Evolutionary conservation across 2,797 vertebrate species (phyloP).

Genomic region (Mastacembelus armatus): DNA sequence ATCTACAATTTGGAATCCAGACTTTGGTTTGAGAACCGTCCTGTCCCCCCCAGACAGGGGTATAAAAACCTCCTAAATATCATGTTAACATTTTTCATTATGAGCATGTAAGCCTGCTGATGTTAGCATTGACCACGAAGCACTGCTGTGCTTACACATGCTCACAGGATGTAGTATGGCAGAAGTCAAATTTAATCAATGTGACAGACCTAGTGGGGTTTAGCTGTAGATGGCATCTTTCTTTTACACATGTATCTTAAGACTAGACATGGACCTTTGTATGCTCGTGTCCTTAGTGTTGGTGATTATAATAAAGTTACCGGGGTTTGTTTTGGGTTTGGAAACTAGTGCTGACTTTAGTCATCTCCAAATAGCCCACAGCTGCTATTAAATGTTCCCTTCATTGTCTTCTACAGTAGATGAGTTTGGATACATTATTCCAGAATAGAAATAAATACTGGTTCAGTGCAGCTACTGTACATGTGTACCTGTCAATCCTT

Average conservation of each 20-base stretch:
- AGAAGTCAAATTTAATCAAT: background rate
- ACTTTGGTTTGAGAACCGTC: no score
- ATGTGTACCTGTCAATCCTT: constrained; percentile 46
- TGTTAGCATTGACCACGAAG: background rate
- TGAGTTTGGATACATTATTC: constrained; percentile 9
- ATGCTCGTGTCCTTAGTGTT: constrained; percentile 2
- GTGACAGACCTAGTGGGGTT: background rate
- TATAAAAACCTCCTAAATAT: no score
- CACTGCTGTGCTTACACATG: background rate
- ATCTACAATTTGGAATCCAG: no score
- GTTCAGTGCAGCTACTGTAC: constrained; percentile 43
- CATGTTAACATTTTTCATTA: background rate
- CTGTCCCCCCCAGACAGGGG: no score
- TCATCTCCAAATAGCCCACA: background rate
- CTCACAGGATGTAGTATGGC: no score
- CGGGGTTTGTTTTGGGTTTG: constrained; percentile 1
- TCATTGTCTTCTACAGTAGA: constrained; percentile 4
- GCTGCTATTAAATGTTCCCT: constrained; percentile 2
- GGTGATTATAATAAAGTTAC: constrained; percentile 16
- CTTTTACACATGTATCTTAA: no score
- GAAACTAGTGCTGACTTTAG: constrained; percentile 19
- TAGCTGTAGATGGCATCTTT: no score
- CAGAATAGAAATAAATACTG: constrained; percentile 18
- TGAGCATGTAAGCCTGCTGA: background rate
- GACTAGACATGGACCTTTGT: constrained; percentile 15